Base-by-base conservation (phyloP, 1,140 invertebrate genomes). In the Ruditapes philippinarum region DNA sequence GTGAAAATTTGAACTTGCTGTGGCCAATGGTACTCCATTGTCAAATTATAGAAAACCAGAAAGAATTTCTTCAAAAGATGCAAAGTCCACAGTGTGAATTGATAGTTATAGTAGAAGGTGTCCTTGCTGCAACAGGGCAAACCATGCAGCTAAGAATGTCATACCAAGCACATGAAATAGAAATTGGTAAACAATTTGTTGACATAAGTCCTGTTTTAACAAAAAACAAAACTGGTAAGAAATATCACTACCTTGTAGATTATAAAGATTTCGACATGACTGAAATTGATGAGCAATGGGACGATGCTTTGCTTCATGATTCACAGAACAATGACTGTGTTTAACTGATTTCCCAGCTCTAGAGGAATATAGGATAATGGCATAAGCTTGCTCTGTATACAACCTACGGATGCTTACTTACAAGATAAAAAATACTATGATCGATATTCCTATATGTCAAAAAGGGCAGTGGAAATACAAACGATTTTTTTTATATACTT, bases 61-160 rank as follows among this genome's bases (percentile, higher is more conserved):
- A 98, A 0, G 97, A 98, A 5, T 98, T 99, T 92, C 97, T 99
- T 92, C 95, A 98, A 0, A 97, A 97, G 89, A 98, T 98, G 78
- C 68, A 97, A 74, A 99, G 99, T 94, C 36, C 31, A n/a, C 40
- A 68, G 9, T 51, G 57, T 25, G 99, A 99, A 95, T 98, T 99
- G 49, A 97, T 99, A 1, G 98, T 99, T 3, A 98, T 99, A 68
- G 96, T 99, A 22, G 99, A 99, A 95, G 99, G 99, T 9, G 89
- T 93, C 17, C 88, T 94, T 12, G 93, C 94, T 54, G 88, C 92
- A 4, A 94, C 94, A 17, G 92, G 94, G 19, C 89, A 92, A 89
- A 94, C 91, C 19, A 81, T 90, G n/a, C 95, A 95, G 85, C 96
- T 96, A 11, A 68, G 95, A 57, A 95, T 92, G 12, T 95, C 94